Evolutionary conservation across 2,888 invertebrate species (phyloP), one percentile per base, ranked within the genome.

Genomic region (Zonitis immaculata): DNA sequence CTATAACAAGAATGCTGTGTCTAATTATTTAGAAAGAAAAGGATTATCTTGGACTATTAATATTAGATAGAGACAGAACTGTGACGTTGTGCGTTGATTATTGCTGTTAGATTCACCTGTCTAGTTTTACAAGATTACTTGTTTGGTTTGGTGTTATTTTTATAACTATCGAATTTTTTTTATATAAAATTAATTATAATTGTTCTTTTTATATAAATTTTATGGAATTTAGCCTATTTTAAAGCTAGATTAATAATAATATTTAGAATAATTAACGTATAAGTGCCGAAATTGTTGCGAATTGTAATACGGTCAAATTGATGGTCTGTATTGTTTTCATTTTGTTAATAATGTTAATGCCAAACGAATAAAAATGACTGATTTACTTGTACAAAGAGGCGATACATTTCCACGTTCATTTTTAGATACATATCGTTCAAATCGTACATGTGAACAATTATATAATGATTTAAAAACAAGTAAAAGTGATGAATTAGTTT

Each of bases 401-500:
- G 77, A 77, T 62, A 76, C 77, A 8, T 77, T 77, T 66, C 76
- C 77, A 22, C 68, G 76, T 60, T 71, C 74, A 26, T 75, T 75
- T 63, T 62, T 77, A 65, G 77, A 77, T 58, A 70, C 74, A 18
- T 77, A 76, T 61, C 66, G 74, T 52, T 65, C 72, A 27, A 68
- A 66, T 52, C 71, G 72, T 57, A 66, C 68, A 50, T 70, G 67
- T 53, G 73, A 75, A 54, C 72, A 71, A 52, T 68, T 74, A 59
- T 75, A 75, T 58, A 73, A 72, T 63, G 79, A 79, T 56, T 67
- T 80, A 54, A 77, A 77, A 56, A 75, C 78, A 54, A 78, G 78
- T 66, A 79, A 78, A 68, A 79, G 79, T 69, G 79, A 79, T 67
- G 79, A 79, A 66, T 65, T 79, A 50, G 77, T 79, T 57, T 67